Percentiles rank a stretch among this genome's conserved stretches.
Conservation (phyloP, 2,888 invertebrate genomes). For the Brassicogethes aeneus region DNA sequence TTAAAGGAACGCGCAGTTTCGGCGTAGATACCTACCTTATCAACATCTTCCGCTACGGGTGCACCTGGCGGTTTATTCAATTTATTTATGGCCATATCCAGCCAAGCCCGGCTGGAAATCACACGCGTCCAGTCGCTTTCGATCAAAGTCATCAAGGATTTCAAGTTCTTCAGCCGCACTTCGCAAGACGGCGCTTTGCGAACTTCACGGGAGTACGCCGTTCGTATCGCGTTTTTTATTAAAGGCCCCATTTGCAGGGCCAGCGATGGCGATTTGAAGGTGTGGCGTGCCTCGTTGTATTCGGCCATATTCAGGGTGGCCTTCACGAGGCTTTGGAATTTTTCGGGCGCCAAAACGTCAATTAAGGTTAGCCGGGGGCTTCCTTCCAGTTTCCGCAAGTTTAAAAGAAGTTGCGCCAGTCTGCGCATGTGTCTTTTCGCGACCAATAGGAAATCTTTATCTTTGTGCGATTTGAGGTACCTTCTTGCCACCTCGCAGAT, state of each 20-base stretch:
- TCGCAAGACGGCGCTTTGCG: slow-evolving; percentile 4
- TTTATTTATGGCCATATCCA: not conserved
- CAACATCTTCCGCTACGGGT: not conserved
- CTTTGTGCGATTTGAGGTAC: too few species aligned
- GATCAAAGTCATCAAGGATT: not conserved
- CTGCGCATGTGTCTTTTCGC: slow-evolving; percentile 14
- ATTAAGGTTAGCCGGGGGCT: not conserved
- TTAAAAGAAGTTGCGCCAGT: slow-evolving; percentile 5
- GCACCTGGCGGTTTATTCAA: not conserved
- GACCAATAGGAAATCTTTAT: slow-evolving; percentile 14
- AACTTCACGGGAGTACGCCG: slow-evolving; percentile 7
- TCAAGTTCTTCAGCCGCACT: not conserved
- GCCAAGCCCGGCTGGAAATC: not conserved
- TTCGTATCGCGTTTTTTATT: slow-evolving; percentile 10
- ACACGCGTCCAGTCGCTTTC: not conserved
- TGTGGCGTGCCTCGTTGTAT: not conserved
- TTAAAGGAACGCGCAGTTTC: too few species aligned
- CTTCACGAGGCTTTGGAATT: not conserved
- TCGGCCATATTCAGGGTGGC: not conserved
- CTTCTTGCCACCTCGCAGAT: too few species aligned
- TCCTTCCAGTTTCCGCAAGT: not conserved
- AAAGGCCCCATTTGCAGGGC: slow-evolving; percentile 13
- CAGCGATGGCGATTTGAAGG: slow-evolving; percentile 10
- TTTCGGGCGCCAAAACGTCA: not conserved
- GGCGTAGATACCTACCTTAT: too few species aligned